Evolutionary conservation across 2,888 invertebrate species (phyloP).

Genomic region (Meghimatium bilineatum): DNA sequence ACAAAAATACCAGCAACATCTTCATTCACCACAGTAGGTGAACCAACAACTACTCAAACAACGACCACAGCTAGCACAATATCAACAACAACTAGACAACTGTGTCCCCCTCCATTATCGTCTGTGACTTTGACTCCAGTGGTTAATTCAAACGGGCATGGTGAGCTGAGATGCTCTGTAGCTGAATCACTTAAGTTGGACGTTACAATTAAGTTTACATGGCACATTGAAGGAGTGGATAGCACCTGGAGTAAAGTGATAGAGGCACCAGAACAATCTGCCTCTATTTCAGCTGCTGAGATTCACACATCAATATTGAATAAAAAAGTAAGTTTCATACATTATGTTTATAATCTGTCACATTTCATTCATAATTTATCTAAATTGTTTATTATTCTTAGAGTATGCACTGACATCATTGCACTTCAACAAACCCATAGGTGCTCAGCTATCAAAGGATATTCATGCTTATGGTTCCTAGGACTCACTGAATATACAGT

Average conservation of each 20-base stretch:
- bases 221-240: slow-evolving; percentile 29
- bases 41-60: slow-evolving; percentile 49
- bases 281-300: slow-evolving; percentile 54
- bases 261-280: slow-evolving; percentile 44
- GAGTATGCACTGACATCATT: no score
- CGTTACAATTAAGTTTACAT: slow-evolving; percentile 44
- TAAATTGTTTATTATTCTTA: no score
- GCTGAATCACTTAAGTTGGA: slow-evolving; percentile 52
- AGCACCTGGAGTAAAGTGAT: slow-evolving; percentile 27
- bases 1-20: slow-evolving; percentile 45
- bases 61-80: slow-evolving; percentile 47
- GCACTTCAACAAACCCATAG: not conserved
- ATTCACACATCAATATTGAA: slow-evolving; percentile 55
- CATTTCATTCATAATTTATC: not conserved
- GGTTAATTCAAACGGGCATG: slow-evolving; percentile 49
- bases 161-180: slow-evolving; percentile 53
- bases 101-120: slow-evolving; percentile 21
- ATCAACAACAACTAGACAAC: slow-evolving; percentile 46
- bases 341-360: not conserved
- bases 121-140: slow-evolving; percentile 12
- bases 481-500: no score
- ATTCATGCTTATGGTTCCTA: no score
- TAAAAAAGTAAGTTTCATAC: slow-evolving; percentile 53
- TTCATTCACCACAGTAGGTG: slow-evolving; percentile 51
- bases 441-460: no score